Percentiles rank a stretch among this genome's conserved stretches.
Evolutionary conservation across 2,113 vertebrate species (phyloP).

Genomic region (Ictidomys tridecemlineatus): DNA sequence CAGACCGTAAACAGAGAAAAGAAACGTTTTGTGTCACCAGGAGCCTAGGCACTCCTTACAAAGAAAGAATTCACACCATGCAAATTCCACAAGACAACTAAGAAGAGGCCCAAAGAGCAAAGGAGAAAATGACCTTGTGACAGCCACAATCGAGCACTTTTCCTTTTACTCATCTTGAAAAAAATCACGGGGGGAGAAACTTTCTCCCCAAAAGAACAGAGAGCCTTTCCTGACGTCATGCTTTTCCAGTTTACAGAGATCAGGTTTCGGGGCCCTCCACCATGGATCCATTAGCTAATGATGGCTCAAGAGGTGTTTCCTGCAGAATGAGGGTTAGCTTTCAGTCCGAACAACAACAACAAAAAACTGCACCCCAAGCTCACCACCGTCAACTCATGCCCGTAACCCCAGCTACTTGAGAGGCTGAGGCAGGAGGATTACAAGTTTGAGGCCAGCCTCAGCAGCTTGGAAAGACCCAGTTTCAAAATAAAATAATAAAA

Average conservation of each 20-base stretch:
- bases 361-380: too few species aligned
- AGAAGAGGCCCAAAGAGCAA: neutral
- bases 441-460: too few species aligned
- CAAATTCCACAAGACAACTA: neutral
- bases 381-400: too few species aligned
- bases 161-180: constrained; percentile 59
- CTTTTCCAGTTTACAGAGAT: neutral
- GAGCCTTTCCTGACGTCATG: neutral
- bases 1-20: neutral
- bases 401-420: too few species aligned
- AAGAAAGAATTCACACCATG: constrained; percentile 46
- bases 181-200: constrained; percentile 49
- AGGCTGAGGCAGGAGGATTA: too few species aligned
- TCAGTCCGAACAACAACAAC: neutral
- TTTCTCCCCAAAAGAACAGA: constrained; percentile 67
- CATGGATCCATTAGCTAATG: constrained; percentile 40
- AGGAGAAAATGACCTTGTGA: constrained; percentile 28
- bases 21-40: neutral
- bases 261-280: constrained; percentile 38
- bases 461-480: too few species aligned
- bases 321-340: constrained; percentile 1
- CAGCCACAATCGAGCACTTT: neutral
- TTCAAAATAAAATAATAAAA: too few species aligned
- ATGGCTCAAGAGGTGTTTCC: constrained; percentile 44
- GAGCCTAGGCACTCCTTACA: neutral